Evolutionary conservation across 1,140 invertebrate genomes (phyloP).

Genomic region (Drosophila quadrilineata): DNA sequence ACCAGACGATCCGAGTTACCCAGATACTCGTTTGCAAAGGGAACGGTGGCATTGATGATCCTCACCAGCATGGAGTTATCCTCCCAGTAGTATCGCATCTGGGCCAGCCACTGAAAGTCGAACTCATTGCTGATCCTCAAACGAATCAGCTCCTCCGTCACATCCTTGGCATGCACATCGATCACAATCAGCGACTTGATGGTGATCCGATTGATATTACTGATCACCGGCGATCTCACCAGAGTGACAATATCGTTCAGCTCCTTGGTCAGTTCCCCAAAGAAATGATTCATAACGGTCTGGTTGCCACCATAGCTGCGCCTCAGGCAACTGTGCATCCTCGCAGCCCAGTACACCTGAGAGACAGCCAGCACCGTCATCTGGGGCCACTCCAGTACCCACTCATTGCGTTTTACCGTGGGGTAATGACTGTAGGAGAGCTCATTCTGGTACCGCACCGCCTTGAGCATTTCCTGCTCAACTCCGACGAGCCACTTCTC

Average conservation of each 20-base stretch:
- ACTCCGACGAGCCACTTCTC: constrained; percentile 96
- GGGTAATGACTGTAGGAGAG: constrained; percentile 88
- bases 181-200: constrained; percentile 94
- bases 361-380: constrained; percentile 94
- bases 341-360: constrained; percentile 93
- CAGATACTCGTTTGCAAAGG: constrained; percentile 96
- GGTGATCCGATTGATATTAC: constrained; percentile 87
- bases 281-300: constrained; percentile 83
- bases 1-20: constrained; percentile 89
- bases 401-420: constrained; percentile 85
- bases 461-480: constrained; percentile 91
- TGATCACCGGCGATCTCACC: constrained; percentile 84
- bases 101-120: constrained; percentile 96
- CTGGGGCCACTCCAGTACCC: constrained; percentile 93
- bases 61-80: constrained; percentile 89
- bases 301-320: constrained; percentile 82
- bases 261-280: constrained; percentile 83
- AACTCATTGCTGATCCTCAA: constrained; percentile 87
- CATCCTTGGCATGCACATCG: constrained; percentile 95
- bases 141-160: constrained; percentile 88
- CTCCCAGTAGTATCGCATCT: constrained; percentile 95
- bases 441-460: constrained; percentile 88
- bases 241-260: constrained; percentile 86
- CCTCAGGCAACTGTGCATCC: constrained; percentile 87
- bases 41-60: constrained; percentile 92